phyloP scores from a whole-genome alignment of 2,888 invertebrate species.

The Mellilla xanthometata region DNA sequence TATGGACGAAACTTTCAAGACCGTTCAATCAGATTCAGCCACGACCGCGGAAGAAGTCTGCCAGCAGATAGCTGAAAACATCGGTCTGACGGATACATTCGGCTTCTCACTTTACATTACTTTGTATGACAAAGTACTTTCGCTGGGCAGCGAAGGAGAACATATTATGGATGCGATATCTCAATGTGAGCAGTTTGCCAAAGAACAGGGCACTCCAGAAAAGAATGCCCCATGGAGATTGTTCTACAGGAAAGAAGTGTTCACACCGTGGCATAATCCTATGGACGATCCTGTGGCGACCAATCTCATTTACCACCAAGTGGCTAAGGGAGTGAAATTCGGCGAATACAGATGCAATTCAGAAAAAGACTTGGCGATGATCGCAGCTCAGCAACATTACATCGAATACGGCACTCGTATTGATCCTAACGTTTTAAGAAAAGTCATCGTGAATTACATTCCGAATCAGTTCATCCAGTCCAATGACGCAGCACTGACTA shows the following conservation, averaged over 20 bases:
- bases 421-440: slow-evolving; percentile 86
- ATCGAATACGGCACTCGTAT: slow-evolving; percentile 89
- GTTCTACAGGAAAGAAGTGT: slow-evolving; percentile 94
- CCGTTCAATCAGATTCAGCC: slow-evolving; percentile 93
- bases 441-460: slow-evolving; percentile 89
- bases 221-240: slow-evolving; percentile 94
- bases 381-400: slow-evolving; percentile 95
- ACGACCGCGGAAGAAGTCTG: slow-evolving; percentile 95
- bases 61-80: slow-evolving; percentile 89
- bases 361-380: slow-evolving; percentile 93
- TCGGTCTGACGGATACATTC: slow-evolving; percentile 90
- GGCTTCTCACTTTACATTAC: slow-evolving; percentile 97
- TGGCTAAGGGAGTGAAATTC: slow-evolving; percentile 93
- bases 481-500: slow-evolving; percentile 84
- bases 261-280: slow-evolving; percentile 96
- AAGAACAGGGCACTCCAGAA: slow-evolving; percentile 93
- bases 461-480: slow-evolving; percentile 88
- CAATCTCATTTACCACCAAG: slow-evolving; percentile 94
- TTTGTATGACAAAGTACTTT: slow-evolving; percentile 94
- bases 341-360: slow-evolving; percentile 94
- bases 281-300: slow-evolving; percentile 90
- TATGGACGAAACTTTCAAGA: slow-evolving; percentile 93
- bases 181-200: slow-evolving; percentile 97
- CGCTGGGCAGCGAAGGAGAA: slow-evolving; percentile 93
- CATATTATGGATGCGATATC: slow-evolving; percentile 98